Percentiles rank a stretch among this genome's conserved stretches.
Conservation (phyloP, 1,140 invertebrate species). For the Panagrolaimus sp. region DNA sequence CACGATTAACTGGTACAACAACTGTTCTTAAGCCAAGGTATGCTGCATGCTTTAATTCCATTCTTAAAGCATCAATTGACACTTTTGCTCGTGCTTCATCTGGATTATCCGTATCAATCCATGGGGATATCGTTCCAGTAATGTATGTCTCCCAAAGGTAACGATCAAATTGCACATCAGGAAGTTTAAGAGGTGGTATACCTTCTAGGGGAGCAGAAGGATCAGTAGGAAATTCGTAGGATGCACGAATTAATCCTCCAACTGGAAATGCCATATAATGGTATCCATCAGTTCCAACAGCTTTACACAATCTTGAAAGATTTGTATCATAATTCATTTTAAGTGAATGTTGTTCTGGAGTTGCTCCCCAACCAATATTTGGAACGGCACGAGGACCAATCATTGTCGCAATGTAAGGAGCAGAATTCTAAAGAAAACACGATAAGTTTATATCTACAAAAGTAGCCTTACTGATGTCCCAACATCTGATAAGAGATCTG, state of each 20-base stretch:
- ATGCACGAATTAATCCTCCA: background rate
- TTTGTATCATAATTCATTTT: too few species aligned
- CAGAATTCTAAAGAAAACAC: too few species aligned
- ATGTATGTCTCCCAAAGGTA: background rate
- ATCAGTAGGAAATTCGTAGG: background rate
- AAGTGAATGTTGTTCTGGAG: too few species aligned
- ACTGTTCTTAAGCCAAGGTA: conserved; percentile 1
- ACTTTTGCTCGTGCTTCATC: background rate
- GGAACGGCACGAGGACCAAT: too few species aligned
- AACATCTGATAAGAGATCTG: too few species aligned
- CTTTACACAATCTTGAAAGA: background rate
- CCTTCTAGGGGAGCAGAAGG: background rate
- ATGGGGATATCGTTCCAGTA: background rate
- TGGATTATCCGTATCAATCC: background rate
- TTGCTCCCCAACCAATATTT: too few species aligned
- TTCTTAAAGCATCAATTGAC: background rate
- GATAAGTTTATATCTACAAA: too few species aligned
- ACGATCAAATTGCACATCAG: background rate
- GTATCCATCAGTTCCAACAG: background rate
- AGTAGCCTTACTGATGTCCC: too few species aligned
- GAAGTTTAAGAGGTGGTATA: background rate
- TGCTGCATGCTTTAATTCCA: background rate
- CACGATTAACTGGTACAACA: background rate
- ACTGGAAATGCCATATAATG: background rate
- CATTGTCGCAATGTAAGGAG: too few species aligned